These are phyloP conservation scores for Apodemia duryi DNA, from an alignment of 2,888 invertebrate genomes.

Conservation along the genomic window DNA sequence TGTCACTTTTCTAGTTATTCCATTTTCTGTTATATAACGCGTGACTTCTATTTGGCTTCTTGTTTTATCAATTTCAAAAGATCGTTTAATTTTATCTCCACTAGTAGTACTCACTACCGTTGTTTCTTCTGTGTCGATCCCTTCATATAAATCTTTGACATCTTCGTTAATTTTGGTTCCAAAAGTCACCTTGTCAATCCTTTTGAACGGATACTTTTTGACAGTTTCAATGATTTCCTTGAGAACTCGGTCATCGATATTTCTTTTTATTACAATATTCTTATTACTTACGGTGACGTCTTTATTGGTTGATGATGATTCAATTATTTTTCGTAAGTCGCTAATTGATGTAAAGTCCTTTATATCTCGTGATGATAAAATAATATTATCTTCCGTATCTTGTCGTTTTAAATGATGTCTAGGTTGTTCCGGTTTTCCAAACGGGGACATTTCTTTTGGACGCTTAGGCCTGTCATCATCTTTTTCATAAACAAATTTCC, in stretches of 20 bases:
- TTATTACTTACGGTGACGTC: constrained; percentile 69
- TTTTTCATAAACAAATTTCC: constrained; percentile 76
- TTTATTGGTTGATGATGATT: constrained; percentile 62
- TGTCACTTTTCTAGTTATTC: constrained; percentile 67
- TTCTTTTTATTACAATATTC: constrained; percentile 69
- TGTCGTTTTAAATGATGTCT: constrained; percentile 67
- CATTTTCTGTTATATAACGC: constrained; percentile 69
- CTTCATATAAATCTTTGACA: constrained; percentile 76
- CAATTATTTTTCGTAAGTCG: constrained; percentile 68
- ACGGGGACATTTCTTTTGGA: constrained; percentile 66
- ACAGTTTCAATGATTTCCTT: constrained; percentile 74
- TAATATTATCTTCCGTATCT: constrained; percentile 72
- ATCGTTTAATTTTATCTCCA: constrained; percentile 61
- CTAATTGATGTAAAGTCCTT: constrained; percentile 73
- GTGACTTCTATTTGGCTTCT: constrained; percentile 74
- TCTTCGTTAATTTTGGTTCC: constrained; percentile 80
- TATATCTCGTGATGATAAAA: constrained; percentile 68
- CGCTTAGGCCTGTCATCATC: constrained; percentile 63
- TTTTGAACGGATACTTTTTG: constrained; percentile 71
- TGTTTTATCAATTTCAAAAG: constrained; percentile 69
- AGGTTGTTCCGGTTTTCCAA: constrained; percentile 62
- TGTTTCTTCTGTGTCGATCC: constrained; percentile 62
- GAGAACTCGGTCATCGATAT: constrained; percentile 64
- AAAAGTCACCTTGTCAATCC: constrained; percentile 74
- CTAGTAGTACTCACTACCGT: constrained; percentile 55